These are phyloP conservation scores for Machimus atricapillus DNA, from an alignment of 2,888 invertebrate genomes.

Conservation along the genomic window DNA sequence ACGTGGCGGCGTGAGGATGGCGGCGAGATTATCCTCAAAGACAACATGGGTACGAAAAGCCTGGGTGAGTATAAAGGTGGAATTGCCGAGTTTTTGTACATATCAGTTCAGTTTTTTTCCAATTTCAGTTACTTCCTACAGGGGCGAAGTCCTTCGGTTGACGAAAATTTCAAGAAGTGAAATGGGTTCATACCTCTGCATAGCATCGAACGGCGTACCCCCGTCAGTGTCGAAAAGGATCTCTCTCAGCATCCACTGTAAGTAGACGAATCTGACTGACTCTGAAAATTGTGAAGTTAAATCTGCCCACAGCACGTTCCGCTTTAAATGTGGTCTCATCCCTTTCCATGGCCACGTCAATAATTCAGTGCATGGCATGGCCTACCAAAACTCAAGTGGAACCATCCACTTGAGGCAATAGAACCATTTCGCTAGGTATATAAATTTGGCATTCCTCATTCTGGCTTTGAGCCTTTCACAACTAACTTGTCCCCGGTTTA, in stretches of 20 bases:
- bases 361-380: neutral
- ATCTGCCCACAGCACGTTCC: neutral
- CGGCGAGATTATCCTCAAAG: constrained; percentile 78
- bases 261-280: constrained; percentile 63
- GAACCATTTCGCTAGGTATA: neutral
- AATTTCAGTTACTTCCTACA: constrained; percentile 71
- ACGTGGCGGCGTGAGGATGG: constrained; percentile 87
- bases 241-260: constrained; percentile 87
- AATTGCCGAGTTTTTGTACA: neutral
- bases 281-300: neutral
- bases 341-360: neutral
- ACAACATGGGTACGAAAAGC: constrained; percentile 70
- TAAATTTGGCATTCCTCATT: neutral
- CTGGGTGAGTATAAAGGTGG: constrained; percentile 64
- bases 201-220: constrained; percentile 87
- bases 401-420: neutral
- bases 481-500: neutral
- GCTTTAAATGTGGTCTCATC: neutral
- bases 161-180: constrained; percentile 84
- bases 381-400: neutral
- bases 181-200: constrained; percentile 91
- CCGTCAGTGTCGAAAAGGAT: constrained; percentile 90
- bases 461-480: neutral
- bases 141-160: constrained; percentile 78
- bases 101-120: neutral